Evolutionary conservation across 2,113 vertebrate species (phyloP), one percentile per base, ranked within the genome.

Genomic region (rabbit (Oryctolagus cuniculus)): DNA sequence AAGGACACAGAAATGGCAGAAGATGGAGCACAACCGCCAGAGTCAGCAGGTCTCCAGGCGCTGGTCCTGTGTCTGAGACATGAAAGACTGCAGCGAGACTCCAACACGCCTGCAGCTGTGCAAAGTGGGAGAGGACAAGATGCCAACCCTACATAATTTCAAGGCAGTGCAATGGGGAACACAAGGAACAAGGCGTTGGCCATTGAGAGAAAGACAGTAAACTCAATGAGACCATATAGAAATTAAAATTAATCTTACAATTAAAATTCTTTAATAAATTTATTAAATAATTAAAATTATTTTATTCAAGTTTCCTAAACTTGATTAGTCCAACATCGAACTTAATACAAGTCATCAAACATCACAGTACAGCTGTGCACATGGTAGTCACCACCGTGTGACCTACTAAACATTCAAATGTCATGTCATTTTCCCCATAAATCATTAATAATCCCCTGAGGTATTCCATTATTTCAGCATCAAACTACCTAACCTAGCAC

Each of bases 11-110:
- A 96, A 94, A 17, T 83, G 77, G 80, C 36, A 25, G 75, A 63
- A 73, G 29, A 51, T 22, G 5, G 19, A 16, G 75, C 2, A 44
- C 70, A 86, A 81, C 0, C 49, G 77, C 61, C 31, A 72, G 22
- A n/a, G 69, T 53, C 90, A 90, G 92, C 75, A 95, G 91, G 80
- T 92, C 78, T 88, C 89, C 34, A 34, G 63, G 31, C 67, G 75
- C 29, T 72, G 34, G 78, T 25, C 10, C 70, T 8, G 25, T 34
- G 64, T 61, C 53, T 74, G 77, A 72, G 77, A 11, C 31, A 53
- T 38, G 74, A 6, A 89, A 91, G 90, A 80, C 34, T 29, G 53
- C 55, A 63, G 4, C 58, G 17, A 85, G 75, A 83, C 61, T 87
- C 89, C 83, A 81, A 87, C 1, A 87, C 29, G 19, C 34, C 63